Conservation (phyloP, 2,888 invertebrate species). For the Thelaira solivaga region DNA sequence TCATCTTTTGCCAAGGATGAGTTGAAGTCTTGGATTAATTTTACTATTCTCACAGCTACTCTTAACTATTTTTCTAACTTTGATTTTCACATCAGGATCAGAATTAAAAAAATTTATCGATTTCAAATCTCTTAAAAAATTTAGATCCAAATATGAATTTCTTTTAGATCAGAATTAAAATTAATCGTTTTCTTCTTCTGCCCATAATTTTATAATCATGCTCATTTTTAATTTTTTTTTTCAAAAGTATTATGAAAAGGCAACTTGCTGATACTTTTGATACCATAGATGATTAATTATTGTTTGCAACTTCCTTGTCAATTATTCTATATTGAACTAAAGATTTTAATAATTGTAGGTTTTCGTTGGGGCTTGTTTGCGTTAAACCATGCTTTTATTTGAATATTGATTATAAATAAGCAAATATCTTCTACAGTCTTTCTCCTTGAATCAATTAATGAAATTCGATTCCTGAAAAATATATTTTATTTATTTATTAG, state of each 20-base stretch:
- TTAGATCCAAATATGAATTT: background rate
- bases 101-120: no score
- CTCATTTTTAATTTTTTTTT: background rate
- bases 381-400: background rate
- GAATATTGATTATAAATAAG: slow-evolving; percentile 1
- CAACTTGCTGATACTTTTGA: background rate
- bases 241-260: background rate
- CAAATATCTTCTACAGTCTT: slow-evolving; percentile 19
- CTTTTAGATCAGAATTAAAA: background rate
- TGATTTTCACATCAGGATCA: no score
- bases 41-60: no score
- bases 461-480: background rate
- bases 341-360: slow-evolving; percentile 4
- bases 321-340: background rate
- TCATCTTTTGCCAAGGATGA: no score
- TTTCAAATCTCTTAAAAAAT: background rate
- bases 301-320: slow-evolving; percentile 10
- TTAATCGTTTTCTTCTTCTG: background rate
- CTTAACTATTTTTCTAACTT: no score
- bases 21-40: no score
- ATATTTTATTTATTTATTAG: slow-evolving; percentile 9
- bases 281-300: slow-evolving; percentile 5
- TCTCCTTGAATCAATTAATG: slow-evolving; percentile 16
- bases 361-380: background rate
- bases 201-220: slow-evolving; percentile 13